These are phyloP conservation scores for Campoplex nolae DNA, from an alignment of 2,888 invertebrate genomes.

Conservation along the genomic window DNA sequence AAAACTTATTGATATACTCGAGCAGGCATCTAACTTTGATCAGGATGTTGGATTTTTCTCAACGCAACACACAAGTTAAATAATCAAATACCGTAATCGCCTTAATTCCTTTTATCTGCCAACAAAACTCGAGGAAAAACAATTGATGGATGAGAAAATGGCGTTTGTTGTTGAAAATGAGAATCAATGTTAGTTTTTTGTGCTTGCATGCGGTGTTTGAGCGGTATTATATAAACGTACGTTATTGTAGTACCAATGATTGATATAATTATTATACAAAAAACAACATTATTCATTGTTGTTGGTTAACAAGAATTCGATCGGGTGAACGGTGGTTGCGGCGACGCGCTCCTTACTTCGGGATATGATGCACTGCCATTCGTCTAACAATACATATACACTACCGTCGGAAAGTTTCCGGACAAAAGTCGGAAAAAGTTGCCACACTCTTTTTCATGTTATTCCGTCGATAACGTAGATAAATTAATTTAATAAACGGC, in stretches of 20 bases:
- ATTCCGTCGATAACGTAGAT: no score
- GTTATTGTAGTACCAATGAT: slow-evolving; percentile 50
- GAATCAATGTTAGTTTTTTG: slow-evolving; percentile 74
- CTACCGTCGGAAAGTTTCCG: no score
- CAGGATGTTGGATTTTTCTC: slow-evolving; percentile 40
- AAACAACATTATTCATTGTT: no score
- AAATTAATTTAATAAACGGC: no score
- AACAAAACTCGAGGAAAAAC: not conserved
- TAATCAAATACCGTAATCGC: no score
- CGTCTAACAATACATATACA: no score
- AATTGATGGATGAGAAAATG: slow-evolving; percentile 21
- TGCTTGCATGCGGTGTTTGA: slow-evolving; percentile 80
- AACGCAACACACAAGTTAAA: not conserved
- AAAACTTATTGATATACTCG: slow-evolving; percentile 39
- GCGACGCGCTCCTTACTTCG: no score
- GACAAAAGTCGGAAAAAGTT: no score
- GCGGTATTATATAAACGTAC: slow-evolving; percentile 66
- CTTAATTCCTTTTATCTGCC: no score
- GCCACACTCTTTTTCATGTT: no score
- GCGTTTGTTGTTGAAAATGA: slow-evolving; percentile 30
- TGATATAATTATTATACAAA: no score
- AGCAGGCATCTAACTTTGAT: slow-evolving; percentile 53
- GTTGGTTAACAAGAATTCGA: not conserved
- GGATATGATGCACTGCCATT: no score
- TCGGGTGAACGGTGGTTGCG: slow-evolving; percentile 4